Evolutionary conservation across 2,797 vertebrate genomes (phyloP), one percentile per base, ranked within the genome.

Genomic region (Gymnodraco acuticeps): DNA sequence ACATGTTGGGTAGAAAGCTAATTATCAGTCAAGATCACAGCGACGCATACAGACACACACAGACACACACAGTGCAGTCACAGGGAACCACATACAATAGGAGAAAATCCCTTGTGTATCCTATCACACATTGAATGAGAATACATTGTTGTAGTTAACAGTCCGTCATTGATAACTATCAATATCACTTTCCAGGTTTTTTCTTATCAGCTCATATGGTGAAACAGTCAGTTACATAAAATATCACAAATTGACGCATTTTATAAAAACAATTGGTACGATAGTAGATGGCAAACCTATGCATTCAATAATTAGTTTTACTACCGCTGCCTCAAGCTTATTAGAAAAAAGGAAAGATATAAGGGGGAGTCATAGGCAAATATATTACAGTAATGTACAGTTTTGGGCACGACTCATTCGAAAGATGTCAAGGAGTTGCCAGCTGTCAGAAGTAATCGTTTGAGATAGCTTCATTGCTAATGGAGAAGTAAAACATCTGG

Each of bases 21-120:
- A 86, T 78, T 84, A 68, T 55, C 79, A 69, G 45, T 68, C 51
- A 16, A 58, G 56, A 67, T 68, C 43, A 75, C 42, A 68, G 56
- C 60, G 71, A 61, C 27, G 64, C 51, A 52, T 56, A 38, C 27
- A 41, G 45, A 45, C 52, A 58, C n/a, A 52, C 52, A 66, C 4
- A 27, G 3, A 27, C 52, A 54, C n/a, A 52, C 52, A 66, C 27
- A 38, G 8, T 38, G 33, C 33, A 38, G 8, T 38, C 33, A 1
- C 8, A 38, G 33, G 33, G 33, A 38, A 38, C 33, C 33, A 38
- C 33, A 38, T 33, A 38, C 6, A 38, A 38, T 38, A 38, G 33
- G 33, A 38, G 6, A 38, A 38, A 6, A 38, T 38, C 33, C 33
- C 33, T 38, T 38, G 1, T 38, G 33, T 38, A 38, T 38, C 8